phyloP scores from a whole-genome alignment of 1,140 invertebrate species.

The Meloidogyne floridensis region DNA sequence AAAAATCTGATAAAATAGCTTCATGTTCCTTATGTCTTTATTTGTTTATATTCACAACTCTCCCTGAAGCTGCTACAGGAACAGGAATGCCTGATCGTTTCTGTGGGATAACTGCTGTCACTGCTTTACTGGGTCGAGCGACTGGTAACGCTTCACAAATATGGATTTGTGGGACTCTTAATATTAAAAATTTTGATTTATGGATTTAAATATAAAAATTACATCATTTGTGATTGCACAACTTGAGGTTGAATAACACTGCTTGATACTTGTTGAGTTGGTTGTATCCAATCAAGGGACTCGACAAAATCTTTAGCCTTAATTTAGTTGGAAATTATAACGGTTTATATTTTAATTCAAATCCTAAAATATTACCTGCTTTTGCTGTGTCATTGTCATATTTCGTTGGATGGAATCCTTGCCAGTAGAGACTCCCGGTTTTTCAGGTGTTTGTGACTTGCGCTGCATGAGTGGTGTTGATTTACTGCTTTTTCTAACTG shows the following conservation, averaged over 20 bases:
- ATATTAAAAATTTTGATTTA: neutral
- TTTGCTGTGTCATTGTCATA: neutral
- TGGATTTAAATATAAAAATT: neutral
- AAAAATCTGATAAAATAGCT: no score
- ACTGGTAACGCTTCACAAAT: constrained; percentile 6
- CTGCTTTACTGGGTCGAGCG: neutral
- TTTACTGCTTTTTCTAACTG: neutral
- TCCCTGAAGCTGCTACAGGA: neutral
- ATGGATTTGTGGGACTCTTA: neutral
- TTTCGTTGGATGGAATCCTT: neutral
- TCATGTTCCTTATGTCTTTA: neutral
- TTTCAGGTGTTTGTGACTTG: neutral
- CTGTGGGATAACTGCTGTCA: neutral
- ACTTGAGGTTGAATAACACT: neutral
- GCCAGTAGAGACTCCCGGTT: neutral
- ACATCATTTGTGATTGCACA: neutral
- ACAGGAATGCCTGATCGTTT: neutral
- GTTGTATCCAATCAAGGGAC: neutral
- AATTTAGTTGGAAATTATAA: no score
- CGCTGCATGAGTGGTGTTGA: neutral
- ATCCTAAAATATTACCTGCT: neutral
- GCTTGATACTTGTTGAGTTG: neutral
- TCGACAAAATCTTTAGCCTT: neutral
- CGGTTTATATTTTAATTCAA: no score
- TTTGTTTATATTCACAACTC: neutral